Percentiles rank a stretch among this genome's conserved stretches.
These are phyloP conservation scores for Sturnus vulgaris DNA, from an alignment of 2,113 vertebrate species.

Conservation along the genomic window DNA sequence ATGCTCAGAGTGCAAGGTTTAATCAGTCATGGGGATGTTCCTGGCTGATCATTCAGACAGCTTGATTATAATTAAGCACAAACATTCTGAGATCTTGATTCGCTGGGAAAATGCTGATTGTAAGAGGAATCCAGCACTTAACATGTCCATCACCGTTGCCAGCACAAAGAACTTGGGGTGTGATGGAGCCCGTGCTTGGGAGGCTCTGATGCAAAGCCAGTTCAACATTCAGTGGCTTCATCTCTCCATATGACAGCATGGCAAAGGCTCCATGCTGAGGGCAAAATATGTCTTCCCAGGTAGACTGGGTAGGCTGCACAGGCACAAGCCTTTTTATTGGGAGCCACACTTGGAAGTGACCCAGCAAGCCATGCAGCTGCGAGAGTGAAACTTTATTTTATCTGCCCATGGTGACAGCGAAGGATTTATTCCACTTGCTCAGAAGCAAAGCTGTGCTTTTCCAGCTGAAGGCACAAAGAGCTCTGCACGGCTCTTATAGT, in stretches of 20 bases:
- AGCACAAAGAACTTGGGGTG: neutral
- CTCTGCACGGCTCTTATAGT: fast-evolving
- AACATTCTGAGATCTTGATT: neutral
- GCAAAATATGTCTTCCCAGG: neutral
- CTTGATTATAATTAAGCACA: constrained; percentile 14
- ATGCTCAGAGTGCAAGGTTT: neutral
- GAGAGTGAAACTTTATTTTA: neutral
- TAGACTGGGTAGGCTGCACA: neutral
- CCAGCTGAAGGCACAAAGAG: neutral
- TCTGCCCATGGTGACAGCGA: fast-evolving
- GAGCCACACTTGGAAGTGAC: neutral
- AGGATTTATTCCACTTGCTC: neutral
- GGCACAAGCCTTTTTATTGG: neutral
- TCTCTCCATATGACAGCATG: neutral
- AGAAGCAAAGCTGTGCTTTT: neutral
- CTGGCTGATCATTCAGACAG: neutral
- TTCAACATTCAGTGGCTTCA: neutral
- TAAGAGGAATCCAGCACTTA: neutral
- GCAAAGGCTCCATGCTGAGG: neutral
- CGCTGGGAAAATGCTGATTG: neutral
- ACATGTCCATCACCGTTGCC: neutral
- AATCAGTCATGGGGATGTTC: neutral
- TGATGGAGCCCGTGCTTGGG: fast-evolving
- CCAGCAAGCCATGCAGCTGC: fast-evolving
- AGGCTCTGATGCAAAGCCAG: neutral